Conservation (phyloP, 2,888 invertebrate species). For the Clivina fossor region DNA sequence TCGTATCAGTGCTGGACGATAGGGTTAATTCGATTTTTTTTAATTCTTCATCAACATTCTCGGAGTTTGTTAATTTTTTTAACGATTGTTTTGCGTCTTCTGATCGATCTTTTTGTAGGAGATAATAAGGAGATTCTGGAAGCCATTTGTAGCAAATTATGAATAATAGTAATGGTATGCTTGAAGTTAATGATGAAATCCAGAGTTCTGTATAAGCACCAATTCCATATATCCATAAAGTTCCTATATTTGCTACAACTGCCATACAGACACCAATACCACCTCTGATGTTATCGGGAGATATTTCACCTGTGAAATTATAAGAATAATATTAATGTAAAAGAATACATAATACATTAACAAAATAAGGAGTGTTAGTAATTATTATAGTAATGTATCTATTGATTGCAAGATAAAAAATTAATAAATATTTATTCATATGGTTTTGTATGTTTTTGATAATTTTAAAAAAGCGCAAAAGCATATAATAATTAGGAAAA, state of each 20-base stretch:
- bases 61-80: constrained; percentile 57
- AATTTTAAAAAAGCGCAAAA: too few relatives aligned
- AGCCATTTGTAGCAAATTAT: constrained; percentile 59
- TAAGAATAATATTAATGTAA: too few relatives aligned
- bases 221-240: constrained; percentile 60
- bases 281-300: constrained; percentile 25
- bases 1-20: constrained; percentile 57
- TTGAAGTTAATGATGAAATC: constrained; percentile 56
- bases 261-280: constrained; percentile 60
- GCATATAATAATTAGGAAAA: too few relatives aligned
- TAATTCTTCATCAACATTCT: constrained; percentile 43
- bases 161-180: constrained; percentile 58
- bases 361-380: too few relatives aligned
- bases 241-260: constrained; percentile 60
- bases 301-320: constrained; percentile 33
- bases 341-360: too few relatives aligned
- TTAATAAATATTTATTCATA: too few relatives aligned
- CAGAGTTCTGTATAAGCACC: constrained; percentile 59
- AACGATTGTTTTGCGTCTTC: constrained; percentile 49
- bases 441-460: too few relatives aligned
- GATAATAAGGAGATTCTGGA: constrained; percentile 54
- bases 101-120: constrained; percentile 5
- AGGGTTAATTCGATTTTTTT: constrained; percentile 53
- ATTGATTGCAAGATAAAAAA: too few relatives aligned
- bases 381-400: too few relatives aligned